Base-by-base conservation (phyloP, 1,140 invertebrate genomes). In the Neocloeon triangulifer region DNA sequence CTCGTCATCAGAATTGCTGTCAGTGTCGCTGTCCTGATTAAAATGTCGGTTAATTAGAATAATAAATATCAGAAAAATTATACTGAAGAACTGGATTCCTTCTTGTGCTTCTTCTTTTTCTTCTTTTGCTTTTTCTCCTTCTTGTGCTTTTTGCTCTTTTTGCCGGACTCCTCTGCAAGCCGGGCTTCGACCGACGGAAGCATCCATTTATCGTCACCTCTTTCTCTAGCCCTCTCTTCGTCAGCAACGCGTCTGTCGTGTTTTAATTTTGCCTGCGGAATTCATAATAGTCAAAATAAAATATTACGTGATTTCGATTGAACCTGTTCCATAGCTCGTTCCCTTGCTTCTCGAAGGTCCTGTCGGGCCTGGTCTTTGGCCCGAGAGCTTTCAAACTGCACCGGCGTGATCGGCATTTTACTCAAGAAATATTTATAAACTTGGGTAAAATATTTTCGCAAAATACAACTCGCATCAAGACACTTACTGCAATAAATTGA, bases 171-270 rank as follows among this genome's bases (percentile, higher is more conserved):
- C 14, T 36, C 39, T 4, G 34, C 40, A 1, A 46, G 17, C 35
- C 42, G 42, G n/a, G 37, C 43, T 3, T 52, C 44, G 15, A 57
- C 39, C 2, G 47, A 46, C 0, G 55, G 55, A n/a, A 55, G 37
- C 45, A 56, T 54, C 53, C 53, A 56, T 21, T 52, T 46, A 18
- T 39, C 37, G 30, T 56, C 55, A 1, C 53, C 53, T 22, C 51
- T 33, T 18, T 45, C 41, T 33, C 45, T 45, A 13, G 50, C 42
- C 13, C 41, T 38, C 28, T 55, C 44, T 13, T 43, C 41, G 37
- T 45, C 29, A 4, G 33, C 44, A 21, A 46, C 42, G 13, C 41
- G 39, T 33, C 42, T 46, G 0, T 46, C 37, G 20, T 47, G 43
- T 2, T 43, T 40, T 25, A 32, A 36, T 34, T 55, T 43, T 4